Evolutionary conservation across 1,140 invertebrate genomes (phyloP).

Genomic region (Macrocentrus cingulum): DNA sequence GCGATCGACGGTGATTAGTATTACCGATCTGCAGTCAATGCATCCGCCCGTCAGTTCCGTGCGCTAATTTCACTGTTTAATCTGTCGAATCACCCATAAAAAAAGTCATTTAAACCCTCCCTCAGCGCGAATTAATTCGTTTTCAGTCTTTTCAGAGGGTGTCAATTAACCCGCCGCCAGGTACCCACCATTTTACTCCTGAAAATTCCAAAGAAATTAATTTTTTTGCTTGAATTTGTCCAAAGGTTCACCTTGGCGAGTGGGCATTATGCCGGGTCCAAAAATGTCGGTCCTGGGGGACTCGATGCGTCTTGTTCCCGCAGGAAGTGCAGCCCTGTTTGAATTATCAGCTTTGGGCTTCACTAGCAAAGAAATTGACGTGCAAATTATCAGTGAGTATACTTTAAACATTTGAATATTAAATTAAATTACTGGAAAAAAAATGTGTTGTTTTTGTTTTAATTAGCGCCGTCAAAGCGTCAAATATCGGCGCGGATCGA

Average conservation of each 20-base stretch:
- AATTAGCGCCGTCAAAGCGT: slow-evolving; percentile 69
- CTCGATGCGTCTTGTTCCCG: slow-evolving; percentile 83
- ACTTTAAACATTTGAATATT: too few relatives aligned
- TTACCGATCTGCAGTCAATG: slow-evolving; percentile 2
- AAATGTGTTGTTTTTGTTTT: slow-evolving; percentile 4
- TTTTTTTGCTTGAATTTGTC: slow-evolving; percentile 26
- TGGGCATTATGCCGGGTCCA: slow-evolving; percentile 77
- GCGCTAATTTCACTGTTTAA: neutral
- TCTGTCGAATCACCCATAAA: neutral
- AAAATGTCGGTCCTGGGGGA: slow-evolving; percentile 79
- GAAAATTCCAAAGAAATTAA: neutral
- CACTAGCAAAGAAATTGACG: slow-evolving; percentile 60
- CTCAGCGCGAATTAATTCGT: neutral
- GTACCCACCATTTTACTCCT: neutral
- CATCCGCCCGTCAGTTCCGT: neutral
- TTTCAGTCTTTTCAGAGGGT: slow-evolving; percentile 8
- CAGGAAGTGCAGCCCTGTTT: slow-evolving; percentile 81
- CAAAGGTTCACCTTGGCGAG: slow-evolving; percentile 87
- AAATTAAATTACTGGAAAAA: too few relatives aligned
- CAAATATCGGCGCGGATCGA: slow-evolving; percentile 70
- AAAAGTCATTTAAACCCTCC: neutral
- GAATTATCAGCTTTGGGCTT: slow-evolving; percentile 75
- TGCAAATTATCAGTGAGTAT: slow-evolving; percentile 55
- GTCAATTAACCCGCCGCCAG: neutral
- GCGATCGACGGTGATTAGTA: slow-evolving; percentile 22